phyloP scores from a whole-genome alignment of 2,888 invertebrate genomes.

The Pyrrhia umbra region DNA sequence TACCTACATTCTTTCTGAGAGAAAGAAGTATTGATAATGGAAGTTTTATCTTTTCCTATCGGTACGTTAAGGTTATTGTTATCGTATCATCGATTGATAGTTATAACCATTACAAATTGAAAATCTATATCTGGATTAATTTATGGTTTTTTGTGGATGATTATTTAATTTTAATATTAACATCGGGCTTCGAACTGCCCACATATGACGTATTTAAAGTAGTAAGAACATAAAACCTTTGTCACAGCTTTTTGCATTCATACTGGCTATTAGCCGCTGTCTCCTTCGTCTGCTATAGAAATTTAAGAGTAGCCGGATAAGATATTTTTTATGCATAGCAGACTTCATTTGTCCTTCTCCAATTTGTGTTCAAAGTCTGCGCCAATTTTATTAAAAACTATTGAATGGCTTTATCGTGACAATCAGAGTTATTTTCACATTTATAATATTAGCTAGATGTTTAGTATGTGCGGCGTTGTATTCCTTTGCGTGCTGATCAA shows the following conservation, averaged over 20 bases:
- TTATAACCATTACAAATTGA: neutral
- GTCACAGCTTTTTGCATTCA: neutral
- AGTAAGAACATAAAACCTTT: neutral
- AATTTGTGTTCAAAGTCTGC: no score
- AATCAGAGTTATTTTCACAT: neutral
- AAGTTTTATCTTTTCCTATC: neutral
- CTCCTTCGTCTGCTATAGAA: neutral
- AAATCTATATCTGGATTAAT: neutral
- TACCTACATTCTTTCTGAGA: neutral
- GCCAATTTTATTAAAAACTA: neutral
- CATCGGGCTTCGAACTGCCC: no score
- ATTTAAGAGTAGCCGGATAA: neutral
- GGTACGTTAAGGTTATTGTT: neutral
- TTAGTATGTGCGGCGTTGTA: slow-evolving; percentile 7
- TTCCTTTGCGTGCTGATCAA: slow-evolving; percentile 20
- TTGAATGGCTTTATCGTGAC: neutral
- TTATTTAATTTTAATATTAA: neutral
- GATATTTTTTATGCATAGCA: neutral
- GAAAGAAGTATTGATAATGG: slow-evolving; percentile 4
- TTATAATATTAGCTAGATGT: neutral
- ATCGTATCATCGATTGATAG: neutral
- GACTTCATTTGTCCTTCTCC: neutral
- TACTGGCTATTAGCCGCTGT: neutral
- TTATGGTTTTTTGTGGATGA: neutral
- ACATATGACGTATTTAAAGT: neutral